A percentile compares a stretch with the other conserved stretches of the same genome.
Conservation (phyloP, 2,113 vertebrate species). For the Globicephala melas region DNA sequence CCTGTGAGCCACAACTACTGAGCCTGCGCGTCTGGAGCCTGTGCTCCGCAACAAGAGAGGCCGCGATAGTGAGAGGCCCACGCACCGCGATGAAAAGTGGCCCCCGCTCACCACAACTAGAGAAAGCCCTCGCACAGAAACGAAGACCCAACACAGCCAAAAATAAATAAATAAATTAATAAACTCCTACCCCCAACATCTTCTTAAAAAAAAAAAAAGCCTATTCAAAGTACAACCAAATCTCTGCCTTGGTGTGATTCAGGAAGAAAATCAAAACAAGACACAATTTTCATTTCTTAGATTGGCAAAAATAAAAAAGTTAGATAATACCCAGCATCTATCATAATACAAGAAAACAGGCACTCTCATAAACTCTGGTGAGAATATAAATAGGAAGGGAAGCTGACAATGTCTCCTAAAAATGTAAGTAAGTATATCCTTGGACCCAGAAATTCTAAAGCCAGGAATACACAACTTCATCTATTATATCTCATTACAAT, state of each 20-base stretch:
- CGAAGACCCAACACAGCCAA: too few species aligned
- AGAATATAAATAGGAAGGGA: not conserved
- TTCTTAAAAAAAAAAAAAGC: not conserved
- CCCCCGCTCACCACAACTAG: too few species aligned
- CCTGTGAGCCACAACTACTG: too few species aligned
- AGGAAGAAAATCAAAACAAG: slow-evolving; percentile 41
- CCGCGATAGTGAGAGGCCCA: too few species aligned
- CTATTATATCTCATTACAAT: not conserved
- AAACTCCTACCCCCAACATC: too few species aligned
- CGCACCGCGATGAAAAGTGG: too few species aligned
- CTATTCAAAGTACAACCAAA: not conserved
- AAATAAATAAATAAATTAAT: too few species aligned
- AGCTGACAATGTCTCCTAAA: not conserved
- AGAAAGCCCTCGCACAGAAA: too few species aligned
- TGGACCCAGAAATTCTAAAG: not conserved
- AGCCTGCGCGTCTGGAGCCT: too few species aligned
- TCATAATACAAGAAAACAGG: not conserved
- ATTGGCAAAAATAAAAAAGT: not conserved
- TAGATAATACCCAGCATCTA: not conserved
- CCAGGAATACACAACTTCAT: not conserved
- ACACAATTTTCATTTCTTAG: not conserved
- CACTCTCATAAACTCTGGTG: not conserved
- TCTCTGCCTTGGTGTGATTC: not conserved
- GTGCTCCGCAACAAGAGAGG: too few species aligned
- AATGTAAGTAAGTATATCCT: not conserved